Conservation (phyloP, 2,888 invertebrate genomes). For the Amphipyra berbera region DNA sequence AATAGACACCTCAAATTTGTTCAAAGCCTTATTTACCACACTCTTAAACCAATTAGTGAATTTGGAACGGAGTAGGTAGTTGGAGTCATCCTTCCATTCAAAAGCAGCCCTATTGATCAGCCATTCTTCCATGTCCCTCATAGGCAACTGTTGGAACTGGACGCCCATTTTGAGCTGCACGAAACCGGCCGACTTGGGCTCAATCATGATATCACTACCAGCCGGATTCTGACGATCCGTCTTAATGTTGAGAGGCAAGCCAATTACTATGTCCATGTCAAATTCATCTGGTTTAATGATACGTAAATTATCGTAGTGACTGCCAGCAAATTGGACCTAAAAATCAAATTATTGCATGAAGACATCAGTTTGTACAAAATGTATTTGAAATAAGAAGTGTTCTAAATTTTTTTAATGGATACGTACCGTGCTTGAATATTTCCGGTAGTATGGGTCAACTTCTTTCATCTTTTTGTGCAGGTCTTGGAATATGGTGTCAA, state of each 20-base stretch:
- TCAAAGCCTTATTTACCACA: slow-evolving; percentile 80
- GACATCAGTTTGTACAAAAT: not conserved
- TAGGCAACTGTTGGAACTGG: slow-evolving; percentile 71
- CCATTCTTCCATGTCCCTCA: slow-evolving; percentile 70
- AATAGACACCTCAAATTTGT: slow-evolving; percentile 59
- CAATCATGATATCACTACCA: slow-evolving; percentile 77
- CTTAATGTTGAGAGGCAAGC: slow-evolving; percentile 80
- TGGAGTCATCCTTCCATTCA: slow-evolving; percentile 77
- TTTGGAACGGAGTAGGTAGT: slow-evolving; percentile 81
- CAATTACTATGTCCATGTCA: slow-evolving; percentile 90
- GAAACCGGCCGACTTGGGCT: slow-evolving; percentile 80
- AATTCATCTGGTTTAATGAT: slow-evolving; percentile 90
- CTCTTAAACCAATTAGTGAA: slow-evolving; percentile 89
- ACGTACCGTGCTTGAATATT: slow-evolving; percentile 78
- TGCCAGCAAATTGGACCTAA: slow-evolving; percentile 88
- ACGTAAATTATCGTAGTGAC: slow-evolving; percentile 90
- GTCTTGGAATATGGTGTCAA: slow-evolving; percentile 68
- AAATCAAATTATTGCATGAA: slow-evolving; percentile 2
- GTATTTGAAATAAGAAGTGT: not conserved
- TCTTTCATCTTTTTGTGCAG: slow-evolving; percentile 76
- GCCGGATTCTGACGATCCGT: slow-evolving; percentile 55
- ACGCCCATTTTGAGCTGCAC: slow-evolving; percentile 80
- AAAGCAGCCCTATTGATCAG: slow-evolving; percentile 75
- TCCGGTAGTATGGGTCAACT: slow-evolving; percentile 75
- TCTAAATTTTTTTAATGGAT: not conserved